Evolutionary conservation across 2,888 invertebrate genomes (phyloP).

Genomic region (Cataglyphis livida): DNA sequence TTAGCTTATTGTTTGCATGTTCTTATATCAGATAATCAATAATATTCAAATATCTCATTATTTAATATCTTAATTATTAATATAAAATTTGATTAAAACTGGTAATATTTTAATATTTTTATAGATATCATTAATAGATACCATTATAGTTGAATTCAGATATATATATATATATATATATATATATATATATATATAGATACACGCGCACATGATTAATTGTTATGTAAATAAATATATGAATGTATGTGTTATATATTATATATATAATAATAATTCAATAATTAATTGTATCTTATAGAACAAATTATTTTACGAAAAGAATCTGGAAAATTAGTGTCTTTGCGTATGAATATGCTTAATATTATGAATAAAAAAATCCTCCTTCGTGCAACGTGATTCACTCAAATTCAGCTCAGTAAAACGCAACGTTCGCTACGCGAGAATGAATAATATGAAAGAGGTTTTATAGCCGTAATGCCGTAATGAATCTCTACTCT

Average conservation of each 20-base stretch:
- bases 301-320: neutral
- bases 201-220: too few species aligned
- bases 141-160: too few species aligned
- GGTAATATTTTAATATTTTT: neutral
- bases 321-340: conserved; percentile 5
- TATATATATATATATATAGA: too few species aligned
- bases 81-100: neutral
- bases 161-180: too few species aligned
- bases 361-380: conserved; percentile 16
- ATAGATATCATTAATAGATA: neutral
- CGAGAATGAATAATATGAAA: conserved; percentile 54
- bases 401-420: conserved; percentile 42
- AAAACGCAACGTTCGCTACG: conserved; percentile 48
- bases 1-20: neutral
- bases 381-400: conserved; percentile 22
- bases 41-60: neutral
- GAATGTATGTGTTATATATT: too few species aligned
- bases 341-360: neutral
- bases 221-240: too few species aligned
- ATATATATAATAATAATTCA: neutral
- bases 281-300: neutral
- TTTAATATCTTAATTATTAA: neutral
- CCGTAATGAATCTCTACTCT: conserved; percentile 52
- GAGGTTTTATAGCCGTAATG: conserved; percentile 50
- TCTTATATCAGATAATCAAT: neutral